These are phyloP conservation scores for Pipistrellus nathusii DNA, from an alignment of 2,797 vertebrate species.

Conservation along the genomic window DNA sequence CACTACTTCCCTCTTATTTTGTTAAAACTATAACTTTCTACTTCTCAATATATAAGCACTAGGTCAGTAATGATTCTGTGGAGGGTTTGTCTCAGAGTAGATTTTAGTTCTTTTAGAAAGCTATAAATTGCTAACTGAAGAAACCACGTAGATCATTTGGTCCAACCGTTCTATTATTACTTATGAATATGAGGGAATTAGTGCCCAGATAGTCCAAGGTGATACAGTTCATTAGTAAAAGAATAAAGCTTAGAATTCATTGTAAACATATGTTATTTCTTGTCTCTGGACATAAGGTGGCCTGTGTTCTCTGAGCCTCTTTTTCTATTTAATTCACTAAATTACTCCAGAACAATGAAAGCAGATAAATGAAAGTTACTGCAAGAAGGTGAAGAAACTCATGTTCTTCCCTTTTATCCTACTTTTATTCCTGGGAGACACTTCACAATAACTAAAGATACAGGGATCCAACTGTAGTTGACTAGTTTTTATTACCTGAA, in stretches of 20 bases:
- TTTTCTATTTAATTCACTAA: neutral
- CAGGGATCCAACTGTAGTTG: neutral
- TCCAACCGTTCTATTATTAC: constrained; percentile 47
- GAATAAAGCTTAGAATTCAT: neutral
- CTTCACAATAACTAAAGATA: neutral
- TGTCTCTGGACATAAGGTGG: constrained; percentile 5
- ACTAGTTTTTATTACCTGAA: neutral
- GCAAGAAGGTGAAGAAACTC: constrained; percentile 21
- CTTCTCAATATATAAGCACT: neutral
- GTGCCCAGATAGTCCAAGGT: neutral
- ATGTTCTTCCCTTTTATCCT: neutral
- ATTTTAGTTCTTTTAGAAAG: constrained; percentile 22
- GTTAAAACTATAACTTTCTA: neutral
- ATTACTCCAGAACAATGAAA: constrained; percentile 29
- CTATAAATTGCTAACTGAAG: neutral
- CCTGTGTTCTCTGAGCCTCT: neutral
- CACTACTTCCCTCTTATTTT: constrained; percentile 1
- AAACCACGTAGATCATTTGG: neutral
- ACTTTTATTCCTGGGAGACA: neutral
- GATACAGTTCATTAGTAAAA: constrained; percentile 16
- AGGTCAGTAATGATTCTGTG: neutral
- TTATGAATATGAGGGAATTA: constrained; percentile 42
- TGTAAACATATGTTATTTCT: neutral
- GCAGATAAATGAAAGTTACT: neutral
- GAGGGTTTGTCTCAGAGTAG: neutral